These are phyloP conservation scores for Catharus bicknelli DNA, from an alignment of 2,113 vertebrate species.

Conservation along the genomic window DNA sequence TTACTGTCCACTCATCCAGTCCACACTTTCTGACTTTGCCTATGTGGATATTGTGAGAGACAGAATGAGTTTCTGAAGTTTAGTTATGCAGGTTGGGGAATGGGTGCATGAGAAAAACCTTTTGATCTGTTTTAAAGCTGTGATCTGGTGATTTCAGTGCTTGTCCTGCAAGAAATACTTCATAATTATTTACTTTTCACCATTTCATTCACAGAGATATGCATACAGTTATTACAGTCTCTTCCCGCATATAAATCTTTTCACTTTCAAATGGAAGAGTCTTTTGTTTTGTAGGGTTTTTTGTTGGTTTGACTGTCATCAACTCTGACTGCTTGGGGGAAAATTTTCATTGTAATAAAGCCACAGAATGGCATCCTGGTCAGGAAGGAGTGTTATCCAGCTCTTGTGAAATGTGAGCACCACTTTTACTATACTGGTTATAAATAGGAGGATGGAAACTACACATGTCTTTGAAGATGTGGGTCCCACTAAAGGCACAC, in stretches of 20 bases:
- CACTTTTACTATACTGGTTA: background rate
- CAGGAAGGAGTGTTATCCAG: background rate
- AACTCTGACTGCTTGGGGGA: background rate
- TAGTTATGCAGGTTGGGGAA: background rate
- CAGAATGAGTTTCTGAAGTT: background rate
- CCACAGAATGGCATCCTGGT: background rate
- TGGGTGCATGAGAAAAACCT: background rate
- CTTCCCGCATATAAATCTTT: background rate
- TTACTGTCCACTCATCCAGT: too few species aligned
- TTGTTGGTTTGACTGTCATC: background rate
- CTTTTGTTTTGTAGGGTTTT: fast-evolving
- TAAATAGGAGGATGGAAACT: background rate
- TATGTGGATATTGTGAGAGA: background rate
- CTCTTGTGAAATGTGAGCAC: background rate
- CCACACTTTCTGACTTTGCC: too few species aligned
- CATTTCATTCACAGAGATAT: background rate
- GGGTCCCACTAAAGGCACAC: background rate
- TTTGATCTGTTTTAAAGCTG: background rate
- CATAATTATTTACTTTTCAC: background rate
- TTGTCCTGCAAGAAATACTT: background rate
- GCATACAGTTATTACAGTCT: background rate
- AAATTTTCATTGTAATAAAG: background rate
- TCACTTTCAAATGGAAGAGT: background rate
- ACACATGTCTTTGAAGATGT: background rate
- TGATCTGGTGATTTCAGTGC: background rate